These are phyloP conservation scores for Brachionus paranguensis DNA, from an alignment of 1,140 invertebrate species.

Conservation along the genomic window DNA sequence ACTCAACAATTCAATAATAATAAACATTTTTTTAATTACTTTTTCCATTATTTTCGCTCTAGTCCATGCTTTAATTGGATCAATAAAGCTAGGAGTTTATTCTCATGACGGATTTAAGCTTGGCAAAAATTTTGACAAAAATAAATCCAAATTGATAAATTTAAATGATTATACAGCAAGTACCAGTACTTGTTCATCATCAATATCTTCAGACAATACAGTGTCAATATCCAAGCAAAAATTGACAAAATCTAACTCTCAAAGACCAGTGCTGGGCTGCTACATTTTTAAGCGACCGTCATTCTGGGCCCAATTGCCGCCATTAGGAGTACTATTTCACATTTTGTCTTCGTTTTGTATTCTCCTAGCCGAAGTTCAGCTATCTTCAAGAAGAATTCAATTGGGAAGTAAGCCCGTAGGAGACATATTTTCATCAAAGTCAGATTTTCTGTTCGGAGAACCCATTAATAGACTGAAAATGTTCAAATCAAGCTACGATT, in stretches of 20 bases:
- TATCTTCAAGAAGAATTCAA: neutral
- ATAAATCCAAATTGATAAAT: neutral
- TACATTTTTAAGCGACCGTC: neutral
- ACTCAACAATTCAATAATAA: conserved; percentile 18
- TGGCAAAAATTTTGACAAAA: conserved; percentile 1
- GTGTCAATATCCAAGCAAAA: conserved; percentile 14
- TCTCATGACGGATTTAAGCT: conserved; percentile 17
- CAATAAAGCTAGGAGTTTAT: neutral
- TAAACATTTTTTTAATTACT: conserved; percentile 10
- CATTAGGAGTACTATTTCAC: neutral
- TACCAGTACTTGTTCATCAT: neutral
- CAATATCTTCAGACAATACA: conserved; percentile 12
- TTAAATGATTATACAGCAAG: neutral
- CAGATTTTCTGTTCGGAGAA: conserved; percentile 24
- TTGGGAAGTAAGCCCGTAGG: conserved; percentile 16
- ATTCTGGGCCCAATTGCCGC: neutral
- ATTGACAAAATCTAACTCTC: neutral
- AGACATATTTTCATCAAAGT: conserved; percentile 24
- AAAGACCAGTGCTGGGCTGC: neutral
- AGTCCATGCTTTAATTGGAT: neutral
- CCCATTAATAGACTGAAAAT: conserved; percentile 29
- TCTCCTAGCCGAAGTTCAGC: neutral
- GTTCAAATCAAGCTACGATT: neutral
- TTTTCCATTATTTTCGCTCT: conserved; percentile 14
- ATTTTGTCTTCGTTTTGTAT: neutral